Base-by-base conservation (phyloP, 2,113 vertebrate genomes). In the Colaptes auratus region DNA sequence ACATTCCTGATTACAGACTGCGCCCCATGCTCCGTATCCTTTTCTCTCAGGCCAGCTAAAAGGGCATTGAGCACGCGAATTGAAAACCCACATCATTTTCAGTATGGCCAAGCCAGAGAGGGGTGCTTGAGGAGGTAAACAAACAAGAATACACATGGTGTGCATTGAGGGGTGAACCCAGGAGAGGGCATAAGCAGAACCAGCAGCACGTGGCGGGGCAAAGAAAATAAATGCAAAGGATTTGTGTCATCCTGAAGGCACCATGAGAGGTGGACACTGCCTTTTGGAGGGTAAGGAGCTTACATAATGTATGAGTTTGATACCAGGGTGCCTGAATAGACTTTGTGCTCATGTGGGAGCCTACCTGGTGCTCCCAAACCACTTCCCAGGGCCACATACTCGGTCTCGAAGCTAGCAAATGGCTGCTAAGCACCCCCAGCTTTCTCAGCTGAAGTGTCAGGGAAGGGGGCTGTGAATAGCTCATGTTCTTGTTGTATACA, bases 11-110 rank as follows among this genome's bases (percentile, higher is more conserved):
- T 96, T 98, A 99, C 97, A 98, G 99, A 73, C 98, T 99, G 69
- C 98, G 99, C 25, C 98, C 98, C 52, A 98, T 99, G 97, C 98
- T 99, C 96, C 98, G 98, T 99, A 99, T 99, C 99, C 99, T 99
- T 98, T 27, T 24, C 17, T 60, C 67, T 81, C 12, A 9, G 72
- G 53, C 55, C 48, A 64, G 52, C 52, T 31, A 35, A 35, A 24
- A 53, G 75, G 53, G 61, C 48, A 71, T 72, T 64, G 64, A 95
- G 42, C 33, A 46, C 6, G 23, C 33, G 31, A 55, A 33, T 6
- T 19, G 27, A 80, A 80, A 85, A 64, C 17, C 9, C 46, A 8
- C 4, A 5, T 70, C 2, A 3, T 59, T 89, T 88, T 42, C 44
- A 81, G 56, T 33, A 23, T 44, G 42, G 25, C 33, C 44, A 65